phyloP scores from a whole-genome alignment of 2,888 invertebrate genomes.

The Panzeria rudis region DNA sequence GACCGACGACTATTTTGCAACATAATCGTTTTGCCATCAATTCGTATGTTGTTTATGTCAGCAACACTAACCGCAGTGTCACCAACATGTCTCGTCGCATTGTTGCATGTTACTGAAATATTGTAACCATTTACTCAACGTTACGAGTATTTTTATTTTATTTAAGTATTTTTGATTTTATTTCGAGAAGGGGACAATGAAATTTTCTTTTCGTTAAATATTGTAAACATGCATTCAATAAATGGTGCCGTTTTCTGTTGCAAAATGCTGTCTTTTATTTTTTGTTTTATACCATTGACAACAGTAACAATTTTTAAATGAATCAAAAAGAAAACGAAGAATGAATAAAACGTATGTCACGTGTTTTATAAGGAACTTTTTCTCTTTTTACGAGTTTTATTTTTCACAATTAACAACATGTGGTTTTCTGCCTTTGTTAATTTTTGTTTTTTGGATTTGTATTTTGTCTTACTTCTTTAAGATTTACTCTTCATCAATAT shows the following conservation, averaged over 20 bases:
- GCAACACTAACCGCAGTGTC: constrained; percentile 76
- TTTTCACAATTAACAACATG: constrained; percentile 56
- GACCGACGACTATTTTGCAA: constrained; percentile 64
- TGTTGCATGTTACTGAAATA: constrained; percentile 67
- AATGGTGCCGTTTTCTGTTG: constrained; percentile 7
- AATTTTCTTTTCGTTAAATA: constrained; percentile 37
- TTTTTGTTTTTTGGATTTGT: background rate
- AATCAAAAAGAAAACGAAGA: constrained; percentile 18
- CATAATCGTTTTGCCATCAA: constrained; percentile 74
- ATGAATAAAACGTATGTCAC: constrained; percentile 60
- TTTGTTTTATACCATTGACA: constrained; percentile 29
- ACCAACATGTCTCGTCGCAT: constrained; percentile 74
- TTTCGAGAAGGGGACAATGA: constrained; percentile 34
- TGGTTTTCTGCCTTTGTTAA: constrained; percentile 57
- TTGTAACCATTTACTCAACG: constrained; percentile 63
- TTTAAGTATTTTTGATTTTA: constrained; percentile 32
- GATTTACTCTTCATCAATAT: constrained; percentile 70
- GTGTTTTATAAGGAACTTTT: constrained; percentile 65
- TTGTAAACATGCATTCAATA: constrained; percentile 56
- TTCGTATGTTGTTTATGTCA: constrained; percentile 76
- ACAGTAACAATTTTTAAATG: constrained; percentile 28
- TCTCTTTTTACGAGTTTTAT: constrained; percentile 7
- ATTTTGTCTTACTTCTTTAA: constrained; percentile 30
- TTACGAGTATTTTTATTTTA: constrained; percentile 16
- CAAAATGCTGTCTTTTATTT: constrained; percentile 29